Base-by-base conservation (phyloP, 2,797 vertebrate genomes). In the Mormyrops boulengeri region DNA sequence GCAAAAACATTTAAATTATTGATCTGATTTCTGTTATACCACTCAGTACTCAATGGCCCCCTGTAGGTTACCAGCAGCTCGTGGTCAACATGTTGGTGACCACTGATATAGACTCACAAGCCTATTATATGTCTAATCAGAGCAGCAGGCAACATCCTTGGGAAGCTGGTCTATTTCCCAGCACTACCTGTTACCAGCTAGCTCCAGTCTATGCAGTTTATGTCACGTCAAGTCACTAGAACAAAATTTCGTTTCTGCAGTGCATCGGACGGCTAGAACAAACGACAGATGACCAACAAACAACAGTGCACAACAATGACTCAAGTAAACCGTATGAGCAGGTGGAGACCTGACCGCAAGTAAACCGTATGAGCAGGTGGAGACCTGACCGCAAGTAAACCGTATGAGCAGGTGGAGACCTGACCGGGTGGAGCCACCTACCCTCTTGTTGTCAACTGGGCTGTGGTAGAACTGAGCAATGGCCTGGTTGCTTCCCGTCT, bases 401-500 rank as follows among this genome's bases (percentile, higher is more conserved):
- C 14, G 66, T 1, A 34, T 0, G 11, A 14, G 84, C 84, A 34
- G 8, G 11, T 14, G 11, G 44, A 53, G 11, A 82, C 14, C 14
- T 1, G 73, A 19, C n/a, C 38, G 30, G 52, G 12, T 3, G 22
- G 9, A 88, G 17, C 82, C 88, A 92, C 97, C 97, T 93, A 99
- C 99, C 94, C 97, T 95, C 92, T 96, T 97, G 94, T 99, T 99
- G 95, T 99, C 98, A 0, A 96, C 97, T 0, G 98, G 99, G 89
- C 98, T 99, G 95, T 99, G 99, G 95, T 99, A 99, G 95, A 99
- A 99, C 95, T 99, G 98, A 6, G 98, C 96, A 1, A 99, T 97
- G 92, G 97, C 96, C 85, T 97, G 97, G 89, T 96, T 95, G 0
- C 92, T 97, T 86, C 90, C 93, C 41, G 26, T 89, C 73, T 96